Evolutionary conservation across 2,797 vertebrate species (phyloP), one percentile per base, ranked within the genome.

Genomic region (Scolopax bukidnonensis): DNA sequence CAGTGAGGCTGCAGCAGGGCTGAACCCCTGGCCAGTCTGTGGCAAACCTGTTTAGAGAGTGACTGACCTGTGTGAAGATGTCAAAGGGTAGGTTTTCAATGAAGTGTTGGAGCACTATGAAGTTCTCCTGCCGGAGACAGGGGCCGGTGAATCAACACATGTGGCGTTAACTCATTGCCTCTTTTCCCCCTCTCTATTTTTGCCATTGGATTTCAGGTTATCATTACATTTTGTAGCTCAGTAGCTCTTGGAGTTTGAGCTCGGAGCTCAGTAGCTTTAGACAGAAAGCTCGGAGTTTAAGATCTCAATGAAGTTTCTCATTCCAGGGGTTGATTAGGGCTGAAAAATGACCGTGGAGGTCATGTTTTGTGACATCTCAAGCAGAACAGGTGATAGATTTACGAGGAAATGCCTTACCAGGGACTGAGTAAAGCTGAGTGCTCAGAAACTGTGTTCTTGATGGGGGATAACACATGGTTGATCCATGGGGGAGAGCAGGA

Each of bases 241-340:
- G 68, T 61, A 77, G 54, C 43, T 50, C 25, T 53, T 43, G 43
- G 43, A 43, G 16, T 43, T 43, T 43, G 43, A 43, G 43, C 43
- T 43, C 17, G 43, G 17, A 43, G 50, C 88, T 90, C 65, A 84
- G 68, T 61, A 77, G 54, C 25, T 53, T 68, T 77, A 79, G 54
- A 32, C 60, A 73, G 61, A 84, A 91, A 87, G 56, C 75, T 87
- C 10, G 1, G 27, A 71, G 67, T 85, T 83, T 84, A 83, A 80
- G 80, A 81, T 67, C 56, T 85, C 79, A 63, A 2, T 90, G 85
- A 84, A 84, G 50, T 86, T 95, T 93, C 77, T 81, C 47, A 43
- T 92, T 91, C 43, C 75, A 60, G 65, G 33, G 69, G 50, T 92
- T 91, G 91, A 75, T 94, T 71, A 70, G 57, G 90, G 65, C 50